These are phyloP conservation scores for Falcaria lacertinaria DNA, from an alignment of 2,888 invertebrate species.

Conservation along the genomic window DNA sequence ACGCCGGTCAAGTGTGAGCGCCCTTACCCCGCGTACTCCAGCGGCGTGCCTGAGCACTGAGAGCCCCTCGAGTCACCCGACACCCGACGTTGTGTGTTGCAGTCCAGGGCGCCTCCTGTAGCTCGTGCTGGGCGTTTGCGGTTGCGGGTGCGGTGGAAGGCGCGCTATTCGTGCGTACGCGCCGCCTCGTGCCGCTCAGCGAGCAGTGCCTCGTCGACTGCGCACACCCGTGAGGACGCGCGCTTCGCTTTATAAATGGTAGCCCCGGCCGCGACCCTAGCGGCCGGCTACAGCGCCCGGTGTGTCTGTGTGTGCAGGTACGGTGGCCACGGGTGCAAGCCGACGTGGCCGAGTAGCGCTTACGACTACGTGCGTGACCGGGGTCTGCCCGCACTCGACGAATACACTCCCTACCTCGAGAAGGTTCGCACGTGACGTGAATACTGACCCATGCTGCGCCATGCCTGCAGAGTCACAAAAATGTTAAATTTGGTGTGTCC, in stretches of 20 bases:
- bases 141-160: slow-evolving; percentile 67
- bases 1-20: slow-evolving; percentile 55
- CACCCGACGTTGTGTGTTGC: slow-evolving; percentile 6
- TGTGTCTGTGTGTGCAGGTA: slow-evolving; percentile 28
- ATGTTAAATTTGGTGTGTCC: slow-evolving; percentile 1
- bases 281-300: no score
- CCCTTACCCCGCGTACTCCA: no score
- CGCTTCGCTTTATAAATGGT: neutral
- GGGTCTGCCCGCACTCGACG: slow-evolving; percentile 47
- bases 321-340: slow-evolving; percentile 51
- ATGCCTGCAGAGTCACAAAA: neutral
- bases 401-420: slow-evolving; percentile 46
- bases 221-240: slow-evolving; percentile 42
- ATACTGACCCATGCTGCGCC: neutral
- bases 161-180: slow-evolving; percentile 53
- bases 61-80: no score
- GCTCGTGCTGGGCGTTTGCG: slow-evolving; percentile 69
- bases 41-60: neutral
- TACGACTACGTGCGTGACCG: slow-evolving; percentile 51
- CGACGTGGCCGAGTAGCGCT: slow-evolving; percentile 60
- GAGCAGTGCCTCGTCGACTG: slow-evolving; percentile 67
- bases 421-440: slow-evolving; percentile 23
- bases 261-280: neutral
- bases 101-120: slow-evolving; percentile 51
- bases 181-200: slow-evolving; percentile 53